Conservation (phyloP, 2,113 vertebrate genomes). For the mouse (Mus musculus) region GRCm39 chr1:115108501-115109000, state of each 20-base stretch:
- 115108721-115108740: background rate
- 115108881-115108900: background rate
- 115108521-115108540: background rate
- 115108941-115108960: background rate
- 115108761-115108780: background rate
- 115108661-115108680: no score
- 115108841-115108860: background rate
- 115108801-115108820: background rate
- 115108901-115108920: background rate
- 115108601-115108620: no score
- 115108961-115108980: background rate
- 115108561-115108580: no score
- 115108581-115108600: no score
- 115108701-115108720: accelerated
- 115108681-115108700: background rate
- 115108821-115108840: background rate
- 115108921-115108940: accelerated
- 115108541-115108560: background rate
- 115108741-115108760: background rate
- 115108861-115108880: background rate
- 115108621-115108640: background rate
- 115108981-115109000: background rate
- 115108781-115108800: background rate
- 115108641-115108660: background rate
- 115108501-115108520: background rate